These are phyloP conservation scores for Lissonota sp. DNA, from an alignment of 2,888 invertebrate genomes.

Conservation along the genomic window DNA sequence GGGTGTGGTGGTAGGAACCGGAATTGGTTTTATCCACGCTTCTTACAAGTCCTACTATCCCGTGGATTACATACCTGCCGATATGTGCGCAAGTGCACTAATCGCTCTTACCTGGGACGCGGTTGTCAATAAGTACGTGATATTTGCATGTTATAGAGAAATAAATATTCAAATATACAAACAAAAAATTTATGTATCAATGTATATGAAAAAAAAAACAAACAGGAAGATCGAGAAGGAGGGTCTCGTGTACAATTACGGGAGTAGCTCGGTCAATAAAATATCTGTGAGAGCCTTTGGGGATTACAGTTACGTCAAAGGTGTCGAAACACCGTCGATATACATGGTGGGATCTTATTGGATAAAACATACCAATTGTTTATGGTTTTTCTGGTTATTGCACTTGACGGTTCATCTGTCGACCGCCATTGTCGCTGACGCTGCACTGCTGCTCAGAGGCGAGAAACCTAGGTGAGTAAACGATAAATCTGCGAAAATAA, in stretches of 20 bases:
- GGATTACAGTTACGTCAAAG: not conserved
- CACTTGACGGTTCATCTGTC: constrained; percentile 71
- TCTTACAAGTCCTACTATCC: constrained; percentile 47
- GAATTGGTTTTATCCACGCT: constrained; percentile 68
- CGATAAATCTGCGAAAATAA: not conserved
- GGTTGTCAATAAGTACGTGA: too few species aligned
- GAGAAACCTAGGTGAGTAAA: constrained; percentile 73
- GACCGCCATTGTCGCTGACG: constrained; percentile 72
- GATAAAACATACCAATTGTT: too few species aligned
- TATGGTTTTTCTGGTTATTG: constrained; percentile 59
- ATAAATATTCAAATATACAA: too few species aligned
- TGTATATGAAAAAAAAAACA: not conserved
- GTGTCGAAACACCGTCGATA: constrained; percentile 53
- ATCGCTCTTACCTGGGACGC: constrained; percentile 74
- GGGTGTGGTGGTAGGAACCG: constrained; percentile 50
- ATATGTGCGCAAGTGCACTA: constrained; percentile 73
- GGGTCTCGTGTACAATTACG: constrained; percentile 94
- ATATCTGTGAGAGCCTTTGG: constrained; percentile 57
- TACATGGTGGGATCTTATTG: too few species aligned
- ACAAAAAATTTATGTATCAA: constrained; percentile 67
- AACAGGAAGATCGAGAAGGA: too few species aligned
- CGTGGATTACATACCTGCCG: constrained; percentile 73
- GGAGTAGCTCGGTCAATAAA: constrained; percentile 90
- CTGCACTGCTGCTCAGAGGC: constrained; percentile 61
- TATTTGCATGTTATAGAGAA: too few species aligned